Percentiles rank a stretch among this genome's conserved stretches.
phyloP scores from a whole-genome alignment of 2,888 invertebrate species.

The Ernsta delagoae region DNA sequence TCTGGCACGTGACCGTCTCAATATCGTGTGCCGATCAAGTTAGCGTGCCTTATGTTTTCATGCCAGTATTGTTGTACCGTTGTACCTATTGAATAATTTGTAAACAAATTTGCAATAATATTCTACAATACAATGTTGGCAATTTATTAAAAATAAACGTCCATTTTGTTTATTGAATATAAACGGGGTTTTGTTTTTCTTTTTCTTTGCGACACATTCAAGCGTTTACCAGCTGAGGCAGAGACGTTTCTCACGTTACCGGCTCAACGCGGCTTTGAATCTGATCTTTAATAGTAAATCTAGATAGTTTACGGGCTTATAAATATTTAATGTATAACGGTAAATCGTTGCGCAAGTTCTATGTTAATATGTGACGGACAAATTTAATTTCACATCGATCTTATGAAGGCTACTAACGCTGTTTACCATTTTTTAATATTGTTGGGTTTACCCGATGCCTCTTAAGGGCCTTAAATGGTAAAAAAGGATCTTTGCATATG shows the following conservation, averaged over 20 bases:
- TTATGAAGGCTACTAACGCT: no score
- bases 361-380: slow-evolving; percentile 30
- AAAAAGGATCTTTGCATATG: no score
- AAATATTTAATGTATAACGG: slow-evolving; percentile 36
- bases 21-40: slow-evolving; percentile 40
- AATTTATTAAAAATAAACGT: slow-evolving; percentile 14
- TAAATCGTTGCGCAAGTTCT: slow-evolving; percentile 20
- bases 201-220: slow-evolving; percentile 14
- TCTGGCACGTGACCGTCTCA: slow-evolving; percentile 52
- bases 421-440: slow-evolving; percentile 22
- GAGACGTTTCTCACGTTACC: slow-evolving; percentile 27
- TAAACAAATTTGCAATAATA: background rate
- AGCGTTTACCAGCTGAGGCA: slow-evolving; percentile 15
- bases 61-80: no score
- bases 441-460: slow-evolving; percentile 4
- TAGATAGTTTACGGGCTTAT: slow-evolving; percentile 31
- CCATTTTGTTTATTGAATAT: background rate
- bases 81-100: slow-evolving; percentile 30
- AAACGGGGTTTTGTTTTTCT: background rate
- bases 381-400: slow-evolving; percentile 12
- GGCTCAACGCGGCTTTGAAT: slow-evolving; percentile 17
- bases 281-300: slow-evolving; percentile 27
- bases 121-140: background rate
- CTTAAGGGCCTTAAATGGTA: background rate
- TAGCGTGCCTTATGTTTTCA: slow-evolving; percentile 44